Conservation (phyloP, 2,797 vertebrate species). For the Ambastaia sidthimunki region DNA sequence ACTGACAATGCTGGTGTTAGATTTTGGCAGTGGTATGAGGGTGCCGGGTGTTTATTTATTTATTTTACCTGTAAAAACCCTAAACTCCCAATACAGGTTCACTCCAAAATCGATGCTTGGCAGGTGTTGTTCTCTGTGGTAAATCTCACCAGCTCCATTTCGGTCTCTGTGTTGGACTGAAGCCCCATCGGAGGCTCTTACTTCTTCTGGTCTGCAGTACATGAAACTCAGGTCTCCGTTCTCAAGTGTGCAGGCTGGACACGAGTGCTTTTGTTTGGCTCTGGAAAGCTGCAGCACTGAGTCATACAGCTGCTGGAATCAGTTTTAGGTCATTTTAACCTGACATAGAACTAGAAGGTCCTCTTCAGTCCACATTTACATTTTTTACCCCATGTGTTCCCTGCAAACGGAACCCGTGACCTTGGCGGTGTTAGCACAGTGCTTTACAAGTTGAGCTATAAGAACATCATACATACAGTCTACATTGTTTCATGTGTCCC, state of each 20-base stretch:
- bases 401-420: background rate
- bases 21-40: background rate
- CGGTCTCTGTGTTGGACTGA: constrained; percentile 30
- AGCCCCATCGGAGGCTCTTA: constrained; percentile 11
- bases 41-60: background rate
- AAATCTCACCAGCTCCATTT: constrained; percentile 9
- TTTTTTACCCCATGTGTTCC: background rate
- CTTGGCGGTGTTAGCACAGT: background rate
- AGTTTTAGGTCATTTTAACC: background rate
- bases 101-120: constrained; percentile 6
- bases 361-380: background rate
- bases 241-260: background rate
- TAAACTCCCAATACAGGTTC: constrained; percentile 2
- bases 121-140: constrained; percentile 13
- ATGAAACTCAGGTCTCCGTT: constrained; percentile 12
- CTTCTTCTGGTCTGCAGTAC: background rate
- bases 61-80: background rate
- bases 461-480: background rate
- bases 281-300: constrained; percentile 11
- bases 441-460: background rate
- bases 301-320: constrained; percentile 1
- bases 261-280: background rate
- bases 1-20: background rate
- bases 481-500: background rate
- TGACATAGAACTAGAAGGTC: background rate